A percentile compares a stretch with the other conserved stretches of the same genome.
These are phyloP conservation scores for Onychorhynchus coronatus DNA, from an alignment of 2,113 vertebrate species.

Conservation along the genomic window DNA sequence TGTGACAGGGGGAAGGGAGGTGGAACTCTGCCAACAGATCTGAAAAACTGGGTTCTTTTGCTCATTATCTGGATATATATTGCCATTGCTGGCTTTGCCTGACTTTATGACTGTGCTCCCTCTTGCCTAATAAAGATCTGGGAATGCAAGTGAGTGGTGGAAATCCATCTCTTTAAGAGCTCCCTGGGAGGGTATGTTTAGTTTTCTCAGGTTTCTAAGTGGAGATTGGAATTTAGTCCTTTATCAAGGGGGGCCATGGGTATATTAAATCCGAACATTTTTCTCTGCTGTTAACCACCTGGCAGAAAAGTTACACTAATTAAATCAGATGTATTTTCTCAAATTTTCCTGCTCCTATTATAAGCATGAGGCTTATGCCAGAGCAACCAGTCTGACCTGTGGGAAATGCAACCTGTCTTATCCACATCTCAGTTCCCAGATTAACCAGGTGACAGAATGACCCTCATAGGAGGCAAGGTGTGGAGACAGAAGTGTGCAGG, in stretches of 20 bases:
- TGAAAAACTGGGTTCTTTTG: neutral
- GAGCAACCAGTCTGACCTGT: neutral
- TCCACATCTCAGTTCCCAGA: neutral
- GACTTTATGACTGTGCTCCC: constrained; percentile 25
- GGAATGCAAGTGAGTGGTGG: constrained; percentile 28
- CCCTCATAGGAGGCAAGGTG: accelerated
- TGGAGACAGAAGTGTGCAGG: neutral
- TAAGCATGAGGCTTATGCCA: neutral
- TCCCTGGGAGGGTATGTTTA: constrained; percentile 4
- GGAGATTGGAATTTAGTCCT: constrained; percentile 49
- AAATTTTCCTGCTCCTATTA: constrained; percentile 36
- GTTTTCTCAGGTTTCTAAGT: constrained; percentile 56
- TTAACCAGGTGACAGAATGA: neutral
- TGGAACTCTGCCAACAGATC: neutral
- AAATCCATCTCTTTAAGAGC: constrained; percentile 56
- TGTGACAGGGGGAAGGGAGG: neutral
- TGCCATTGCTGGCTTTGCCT: constrained; percentile 22
- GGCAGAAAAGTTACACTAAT: constrained; percentile 46
- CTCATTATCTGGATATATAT: constrained; percentile 41
- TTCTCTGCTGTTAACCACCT: constrained; percentile 50
- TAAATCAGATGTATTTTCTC: constrained; percentile 42
- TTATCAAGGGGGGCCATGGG: constrained; percentile 36
- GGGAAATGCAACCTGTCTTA: neutral
- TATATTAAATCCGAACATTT: constrained; percentile 49
- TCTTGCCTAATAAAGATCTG: constrained; percentile 47